Base-by-base conservation (phyloP, 1,140 invertebrate species). In the Limonius californicus region DNA sequence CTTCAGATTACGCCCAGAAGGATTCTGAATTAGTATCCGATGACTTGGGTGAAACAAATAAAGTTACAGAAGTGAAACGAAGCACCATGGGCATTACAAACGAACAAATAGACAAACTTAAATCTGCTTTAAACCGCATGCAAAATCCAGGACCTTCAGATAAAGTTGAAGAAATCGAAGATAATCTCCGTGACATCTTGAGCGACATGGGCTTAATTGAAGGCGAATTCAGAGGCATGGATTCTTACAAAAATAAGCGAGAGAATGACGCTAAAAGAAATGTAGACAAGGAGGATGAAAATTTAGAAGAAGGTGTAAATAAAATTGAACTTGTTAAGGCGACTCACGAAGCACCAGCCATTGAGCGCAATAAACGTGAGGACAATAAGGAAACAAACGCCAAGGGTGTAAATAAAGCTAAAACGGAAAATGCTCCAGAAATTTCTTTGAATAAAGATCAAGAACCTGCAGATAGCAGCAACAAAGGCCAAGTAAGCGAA, bases 191-290 rank as follows among this genome's bases (percentile, higher is more conserved):
- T 39, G 65, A 63, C 8, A 68, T 74, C 8, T 61, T 76, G 32
- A 60, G 60, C 21, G 72, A 76, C 42, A 65, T 76, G 67, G 68
- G 68, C 21, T 54, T 74, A 7, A 68, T 73, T 1, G 70, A 72
- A n/a, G 66, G 68, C 2, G 67, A 68, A 9, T 30, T 43, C 15
- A 30, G 39, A 21, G 23, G 11, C 12, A 59, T 63, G 32, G 47
- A 14, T 32, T 50, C 39, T 14, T 43, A 1, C 30, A 61, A 54
- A 69, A 67, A 50, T 57, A 27, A 64, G 15, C 53, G 66, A 50
- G 27, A 21, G n/a, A n/a, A 63, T 58, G 39, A 39, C 60, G 1
- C 27, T 54, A 50, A 57, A 45, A 53, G 61, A n/a, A 43, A 58
- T 8, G 11, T 4, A n/a, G 43, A 62, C 2, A 30, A 11, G 0